Percentiles rank a stretch among this genome's conserved stretches.
Evolutionary conservation across 2,113 vertebrate genomes (phyloP).

Genomic region (Prionailurus bengalensis): DNA sequence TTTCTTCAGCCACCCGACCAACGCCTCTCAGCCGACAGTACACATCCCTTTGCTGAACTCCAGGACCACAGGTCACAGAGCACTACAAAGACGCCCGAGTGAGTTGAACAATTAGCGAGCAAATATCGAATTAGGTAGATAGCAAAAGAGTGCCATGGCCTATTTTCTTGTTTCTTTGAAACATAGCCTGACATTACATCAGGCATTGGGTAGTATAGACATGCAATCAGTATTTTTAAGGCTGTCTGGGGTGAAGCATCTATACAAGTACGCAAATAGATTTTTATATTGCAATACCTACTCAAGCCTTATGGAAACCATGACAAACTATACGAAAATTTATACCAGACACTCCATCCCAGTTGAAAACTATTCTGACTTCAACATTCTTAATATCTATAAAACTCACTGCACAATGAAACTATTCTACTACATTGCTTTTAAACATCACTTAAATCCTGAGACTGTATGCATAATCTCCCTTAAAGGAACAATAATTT

Average conservation of each 20-base stretch:
- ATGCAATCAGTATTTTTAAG: not conserved
- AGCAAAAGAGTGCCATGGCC: not conserved
- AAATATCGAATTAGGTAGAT: not conserved
- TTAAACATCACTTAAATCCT: slow-evolving; percentile 30
- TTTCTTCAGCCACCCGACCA: slow-evolving; percentile 87
- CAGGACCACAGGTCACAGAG: slow-evolving; percentile 93
- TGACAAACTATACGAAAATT: not conserved
- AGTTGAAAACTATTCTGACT: not conserved
- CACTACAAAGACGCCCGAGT: slow-evolving; percentile 88
- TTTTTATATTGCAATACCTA: not conserved
- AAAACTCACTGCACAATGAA: not conserved
- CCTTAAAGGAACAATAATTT: not conserved
- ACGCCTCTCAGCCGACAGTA: slow-evolving; percentile 91
- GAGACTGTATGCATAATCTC: not conserved
- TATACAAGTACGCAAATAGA: not conserved
- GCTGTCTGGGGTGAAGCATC: not conserved
- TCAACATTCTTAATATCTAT: not conserved
- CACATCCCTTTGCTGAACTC: slow-evolving; percentile 91
- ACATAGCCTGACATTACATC: not conserved
- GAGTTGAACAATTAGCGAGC: not conserved
- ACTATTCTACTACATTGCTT: not conserved
- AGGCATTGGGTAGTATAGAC: not conserved
- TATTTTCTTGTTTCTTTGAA: not conserved
- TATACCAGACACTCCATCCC: not conserved
- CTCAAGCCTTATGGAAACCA: not conserved